Base-by-base conservation (phyloP, 2,888 invertebrate species). In the Thysanoteuthis rhombus region DNA sequence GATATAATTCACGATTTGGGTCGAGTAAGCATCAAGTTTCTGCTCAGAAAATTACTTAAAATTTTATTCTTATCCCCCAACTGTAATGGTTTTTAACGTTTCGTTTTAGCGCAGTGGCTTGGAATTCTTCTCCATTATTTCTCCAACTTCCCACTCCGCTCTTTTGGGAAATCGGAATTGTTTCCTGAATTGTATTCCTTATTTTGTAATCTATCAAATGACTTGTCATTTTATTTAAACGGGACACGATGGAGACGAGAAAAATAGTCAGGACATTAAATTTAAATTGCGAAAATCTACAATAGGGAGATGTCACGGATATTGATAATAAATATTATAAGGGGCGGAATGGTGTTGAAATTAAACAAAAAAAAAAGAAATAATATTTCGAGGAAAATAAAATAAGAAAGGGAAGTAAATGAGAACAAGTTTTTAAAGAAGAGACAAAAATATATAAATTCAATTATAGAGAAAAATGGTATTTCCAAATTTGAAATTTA, bases 191-290 rank as follows among this genome's bases (percentile, higher is more conserved):
- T 52, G 47, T 22, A 52, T 75, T 75, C n/a, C 75, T 75, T n/a
- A 75, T 75, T 75, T 36, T n/a, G 16, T 75, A 75, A 75, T 75
- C 75, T 75, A 75, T 75, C 75, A 75, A n/a, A n/a, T 16, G 75
- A n/a, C n/a, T 75, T 75, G 75, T 75, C 75, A 75, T 75, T n/a
- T 75, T 75, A 75, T 75, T 75, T 75, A 75, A 75, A 75, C n/a
- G 75, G n/a, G 36, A 75, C n/a, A 36, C n/a, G n/a, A 36, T 75
- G 12, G 75, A 36, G n/a, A 75, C n/a, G 75, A n/a, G n/a, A n/a
- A 36, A n/a, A 75, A 75, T 75, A 75, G 75, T 75, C n/a, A 36
- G n/a, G 19, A 12, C 75, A 75, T 75, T 75, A 75, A 75, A 75
- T 75, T 75, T 75, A 75, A n/a, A 75, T 75, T 75, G n/a, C 4